Evolutionary conservation across 2,888 invertebrate species (phyloP).

Genomic region (Camptogramma bilineatum): DNA sequence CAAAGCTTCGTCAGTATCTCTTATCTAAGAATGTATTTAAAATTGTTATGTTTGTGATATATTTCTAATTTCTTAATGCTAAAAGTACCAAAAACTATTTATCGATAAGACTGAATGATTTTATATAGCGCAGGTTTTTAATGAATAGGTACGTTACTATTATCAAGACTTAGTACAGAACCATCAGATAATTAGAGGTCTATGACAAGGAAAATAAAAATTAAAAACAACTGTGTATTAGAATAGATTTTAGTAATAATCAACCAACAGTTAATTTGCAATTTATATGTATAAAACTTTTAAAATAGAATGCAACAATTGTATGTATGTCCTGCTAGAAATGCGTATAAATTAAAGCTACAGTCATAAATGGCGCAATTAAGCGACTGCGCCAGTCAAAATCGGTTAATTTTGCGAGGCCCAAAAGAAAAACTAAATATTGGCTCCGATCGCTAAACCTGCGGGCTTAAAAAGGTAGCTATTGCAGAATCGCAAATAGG

Average conservation of each 20-base stretch:
- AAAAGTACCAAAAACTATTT: constrained; percentile 43
- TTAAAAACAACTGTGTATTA: not conserved
- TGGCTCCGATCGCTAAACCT: not conserved
- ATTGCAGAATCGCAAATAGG: too few relatives aligned
- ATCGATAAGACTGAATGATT: constrained; percentile 26
- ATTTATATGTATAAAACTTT: constrained; percentile 15
- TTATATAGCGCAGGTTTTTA: constrained; percentile 8
- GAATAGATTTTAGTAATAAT: not conserved
- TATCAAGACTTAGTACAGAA: constrained; percentile 15
- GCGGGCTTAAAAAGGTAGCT: not conserved
- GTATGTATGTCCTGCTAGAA: not conserved
- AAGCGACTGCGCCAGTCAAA: not conserved
- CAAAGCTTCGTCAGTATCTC: constrained; percentile 42
- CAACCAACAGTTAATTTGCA: not conserved
- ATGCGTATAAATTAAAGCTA: constrained; percentile 5
- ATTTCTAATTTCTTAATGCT: constrained; percentile 44
- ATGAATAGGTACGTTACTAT: constrained; percentile 11
- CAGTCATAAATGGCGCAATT: not conserved
- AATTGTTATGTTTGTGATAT: constrained; percentile 39
- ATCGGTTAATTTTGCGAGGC: not conserved
- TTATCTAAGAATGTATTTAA: constrained; percentile 38
- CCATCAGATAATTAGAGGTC: constrained; percentile 18
- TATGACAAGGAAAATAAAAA: constrained; percentile 15
- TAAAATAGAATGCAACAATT: not conserved
- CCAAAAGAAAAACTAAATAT: not conserved